Base-by-base conservation (phyloP, 2,797 vertebrate genomes). In the Bovichtus variegatus region DNA sequence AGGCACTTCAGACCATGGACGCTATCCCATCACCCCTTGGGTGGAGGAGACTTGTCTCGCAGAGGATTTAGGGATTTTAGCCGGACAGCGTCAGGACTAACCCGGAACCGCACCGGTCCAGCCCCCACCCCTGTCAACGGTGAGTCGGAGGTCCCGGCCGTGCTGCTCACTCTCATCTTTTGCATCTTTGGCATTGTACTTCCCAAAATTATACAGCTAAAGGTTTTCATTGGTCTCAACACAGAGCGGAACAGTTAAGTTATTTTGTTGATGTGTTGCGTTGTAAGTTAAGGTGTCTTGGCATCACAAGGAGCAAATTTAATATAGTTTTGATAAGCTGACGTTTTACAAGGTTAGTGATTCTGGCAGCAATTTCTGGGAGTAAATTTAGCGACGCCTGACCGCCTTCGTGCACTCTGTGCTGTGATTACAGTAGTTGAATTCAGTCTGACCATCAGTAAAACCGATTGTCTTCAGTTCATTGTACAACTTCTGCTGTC, bases 1-100 rank as follows among this genome's bases (percentile, higher is more conserved):
- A 98, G 98, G 93, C 98, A 99, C 94, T 99, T 99, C 96, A 96
- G 98, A 96, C 98, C 98, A 95, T 98, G 98, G 97, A 98, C 98
- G 95, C 96, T 97, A 94, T 95, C 96, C 94, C 96, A 95, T 94
- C 96, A 96, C 93, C 95, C 94, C 87, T 95, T 94, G 90, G 96
- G 92, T 94, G 95, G 92, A 67, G 95, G 96, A 90, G 95, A 96
- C 89, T 95, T 93, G 92, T 96, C 95, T 93, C 96, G 94, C 80
- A 97, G 95, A 93, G 93, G 95, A 82, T 93, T 95, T 94, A 96
- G 95, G 93, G 95, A 96, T 93, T 83, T 96, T 91, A 96, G 88
- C 89, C 95, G 96, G 87, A 93, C 95, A 70, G 92, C 93, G 82
- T 94, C 96, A 78, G 97, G 96, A 96, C 96, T 96, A 92, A 95